Percentiles rank a stretch among this genome's conserved stretches.
Evolutionary conservation across 2,113 vertebrate species (phyloP).

Genomic region (Bubo bubo): DNA sequence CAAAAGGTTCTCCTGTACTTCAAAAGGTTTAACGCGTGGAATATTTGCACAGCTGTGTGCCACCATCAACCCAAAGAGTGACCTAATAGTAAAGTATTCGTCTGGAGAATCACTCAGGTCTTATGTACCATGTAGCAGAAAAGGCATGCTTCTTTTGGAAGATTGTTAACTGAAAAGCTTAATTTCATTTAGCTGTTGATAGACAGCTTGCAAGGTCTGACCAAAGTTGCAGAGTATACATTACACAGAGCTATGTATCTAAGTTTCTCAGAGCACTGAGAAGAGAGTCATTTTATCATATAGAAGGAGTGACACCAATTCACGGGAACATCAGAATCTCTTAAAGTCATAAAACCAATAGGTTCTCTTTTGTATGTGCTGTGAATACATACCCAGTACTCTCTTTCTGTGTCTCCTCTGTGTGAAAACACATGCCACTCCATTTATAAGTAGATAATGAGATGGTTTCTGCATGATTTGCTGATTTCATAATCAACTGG

Average conservation of each 20-base stretch:
- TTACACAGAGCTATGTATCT: neutral
- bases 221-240: neutral
- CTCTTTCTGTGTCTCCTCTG: neutral
- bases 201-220: neutral
- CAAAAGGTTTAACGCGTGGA: neutral
- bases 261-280: neutral
- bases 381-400: accelerated
- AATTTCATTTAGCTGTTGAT: neutral
- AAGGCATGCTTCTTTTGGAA: neutral
- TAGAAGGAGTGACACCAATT: neutral
- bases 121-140: neutral
- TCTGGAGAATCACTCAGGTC: neutral
- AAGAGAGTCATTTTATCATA: neutral
- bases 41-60: neutral
- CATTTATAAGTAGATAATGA: neutral
- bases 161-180: neutral
- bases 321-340: neutral
- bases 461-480: neutral
- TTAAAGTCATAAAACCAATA: neutral
- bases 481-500: neutral
- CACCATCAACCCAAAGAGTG: neutral
- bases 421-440: neutral
- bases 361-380: neutral
- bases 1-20: neutral
- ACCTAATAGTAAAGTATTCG: neutral